Conservation (phyloP, 2,113 vertebrate genomes). For the Psophia crepitans region DNA sequence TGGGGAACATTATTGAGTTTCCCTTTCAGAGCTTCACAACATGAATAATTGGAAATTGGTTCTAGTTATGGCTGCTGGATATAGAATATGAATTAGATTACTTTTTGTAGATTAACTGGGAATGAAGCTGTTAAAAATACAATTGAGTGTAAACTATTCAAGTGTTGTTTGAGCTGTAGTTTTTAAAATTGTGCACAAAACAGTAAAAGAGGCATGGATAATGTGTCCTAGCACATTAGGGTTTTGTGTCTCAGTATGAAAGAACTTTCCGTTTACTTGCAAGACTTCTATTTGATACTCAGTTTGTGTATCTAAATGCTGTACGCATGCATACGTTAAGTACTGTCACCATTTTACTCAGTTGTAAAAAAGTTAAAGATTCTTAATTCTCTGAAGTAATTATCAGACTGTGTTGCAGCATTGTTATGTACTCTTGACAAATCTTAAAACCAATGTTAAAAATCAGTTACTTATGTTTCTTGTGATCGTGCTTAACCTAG, state of each 20-base stretch:
- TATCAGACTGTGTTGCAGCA: background rate
- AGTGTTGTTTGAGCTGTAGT: background rate
- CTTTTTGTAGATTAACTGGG: background rate
- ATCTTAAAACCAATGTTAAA: background rate
- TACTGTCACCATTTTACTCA: background rate
- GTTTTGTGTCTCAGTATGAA: background rate
- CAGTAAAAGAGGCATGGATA: background rate
- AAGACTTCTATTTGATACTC: background rate
- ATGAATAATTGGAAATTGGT: background rate
- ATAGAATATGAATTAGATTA: background rate
- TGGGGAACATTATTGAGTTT: background rate
- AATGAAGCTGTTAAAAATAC: background rate
- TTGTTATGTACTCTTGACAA: background rate
- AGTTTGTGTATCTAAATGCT: background rate
- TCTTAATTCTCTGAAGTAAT: background rate
- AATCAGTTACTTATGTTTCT: background rate
- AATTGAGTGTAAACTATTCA: background rate
- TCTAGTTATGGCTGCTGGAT: background rate
- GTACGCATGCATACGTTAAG: rapidly evolving
- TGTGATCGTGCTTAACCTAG: background rate
- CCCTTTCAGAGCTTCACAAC: background rate
- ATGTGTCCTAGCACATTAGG: background rate
- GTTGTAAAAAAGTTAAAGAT: background rate
- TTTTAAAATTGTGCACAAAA: background rate
- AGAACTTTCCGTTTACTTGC: background rate